Base-by-base conservation (phyloP, 2,113 vertebrate genomes). In the Chaetorhynchus papuensis region DNA sequence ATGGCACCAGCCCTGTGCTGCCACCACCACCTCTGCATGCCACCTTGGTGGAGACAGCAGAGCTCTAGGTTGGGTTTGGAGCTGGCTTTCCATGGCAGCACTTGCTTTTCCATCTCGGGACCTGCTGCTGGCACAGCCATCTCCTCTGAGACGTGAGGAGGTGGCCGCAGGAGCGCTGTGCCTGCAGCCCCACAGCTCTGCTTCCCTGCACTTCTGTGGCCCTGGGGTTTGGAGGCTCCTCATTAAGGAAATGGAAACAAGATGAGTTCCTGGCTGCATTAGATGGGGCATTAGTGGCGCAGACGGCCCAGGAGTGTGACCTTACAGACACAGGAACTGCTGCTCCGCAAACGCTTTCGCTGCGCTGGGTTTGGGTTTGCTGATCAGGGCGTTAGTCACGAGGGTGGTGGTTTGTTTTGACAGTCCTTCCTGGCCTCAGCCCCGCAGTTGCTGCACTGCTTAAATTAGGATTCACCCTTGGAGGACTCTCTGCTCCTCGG, bases 301-400 rank as follows among this genome's bases (percentile, higher is more conserved):
- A 80, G 60, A 11, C 61, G 19, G 19, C 37, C n/a, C 57, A 10
- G 45, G 30, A 83, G n/a, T 6, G 54, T 44, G 85, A 37, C 78
- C 72, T 26, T 57, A 9, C 50, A 45, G 65, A 33, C 26, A 2
- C 4, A 31, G 41, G 37, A 41, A 37, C 37, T 44, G 47, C 90
- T 69, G 68, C 83, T 76, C 69, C 1, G 0, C 56, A 26, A 49
- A 21, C 0, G 0, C 54, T 65, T 75, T 35, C 20, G 1, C 37
- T 69, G 68, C 15, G 3, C 76, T 7, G 59, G 39, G 10, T 60
- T 61, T 54, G 86, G 41, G 15, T 39, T 83, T 56, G 26, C 85
- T 70, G 79, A 24, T 50, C 83, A 18, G 21, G 30, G 39, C 22
- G 16, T 83, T 68, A 59, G 66, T 93, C 87, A 78, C 13, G 4